These are phyloP conservation scores for Pocillopora damicornis DNA, from an alignment of 64 coral and sea anemone species.

Conservation along the genomic window DNA sequence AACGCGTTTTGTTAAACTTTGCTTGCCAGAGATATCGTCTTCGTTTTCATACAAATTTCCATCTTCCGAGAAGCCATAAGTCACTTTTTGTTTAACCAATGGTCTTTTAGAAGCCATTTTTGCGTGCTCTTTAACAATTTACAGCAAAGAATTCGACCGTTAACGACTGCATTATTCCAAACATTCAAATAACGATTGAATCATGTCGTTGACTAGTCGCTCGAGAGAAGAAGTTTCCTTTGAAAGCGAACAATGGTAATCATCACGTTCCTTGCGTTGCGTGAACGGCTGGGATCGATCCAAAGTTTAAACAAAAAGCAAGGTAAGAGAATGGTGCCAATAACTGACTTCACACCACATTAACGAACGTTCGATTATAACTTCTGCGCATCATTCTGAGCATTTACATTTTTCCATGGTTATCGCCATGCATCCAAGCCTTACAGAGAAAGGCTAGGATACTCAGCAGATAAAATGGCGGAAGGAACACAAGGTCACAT, in stretches of 20 bases:
- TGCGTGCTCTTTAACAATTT: background rate
- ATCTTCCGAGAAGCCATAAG: slow-evolving; percentile 2
- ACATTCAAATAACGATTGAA: background rate
- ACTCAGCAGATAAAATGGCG: background rate
- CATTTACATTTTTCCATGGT: slow-evolving; percentile 28
- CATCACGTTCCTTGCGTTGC: background rate
- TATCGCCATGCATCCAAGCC: slow-evolving; percentile 26
- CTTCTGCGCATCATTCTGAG: background rate
- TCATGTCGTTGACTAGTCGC: background rate
- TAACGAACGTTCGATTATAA: background rate
- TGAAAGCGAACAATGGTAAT: background rate
- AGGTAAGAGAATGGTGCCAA: background rate
- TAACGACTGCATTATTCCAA: background rate
- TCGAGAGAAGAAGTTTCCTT: background rate
- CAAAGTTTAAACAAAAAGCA: background rate
- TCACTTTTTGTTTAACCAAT: slow-evolving; percentile 53
- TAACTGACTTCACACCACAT: background rate
- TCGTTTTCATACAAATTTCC: slow-evolving; percentile 4
- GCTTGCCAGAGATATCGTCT: slow-evolving; percentile 4
- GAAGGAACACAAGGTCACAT: background rate
- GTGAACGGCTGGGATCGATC: background rate
- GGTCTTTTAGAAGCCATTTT: slow-evolving; percentile 28
- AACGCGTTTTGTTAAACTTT: slow-evolving; percentile 35
- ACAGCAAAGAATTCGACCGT: slow-evolving; percentile 13
- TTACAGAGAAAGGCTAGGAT: background rate